phyloP scores from a whole-genome alignment of 2,113 vertebrate genomes.

The Rhineura floridana region DNA sequence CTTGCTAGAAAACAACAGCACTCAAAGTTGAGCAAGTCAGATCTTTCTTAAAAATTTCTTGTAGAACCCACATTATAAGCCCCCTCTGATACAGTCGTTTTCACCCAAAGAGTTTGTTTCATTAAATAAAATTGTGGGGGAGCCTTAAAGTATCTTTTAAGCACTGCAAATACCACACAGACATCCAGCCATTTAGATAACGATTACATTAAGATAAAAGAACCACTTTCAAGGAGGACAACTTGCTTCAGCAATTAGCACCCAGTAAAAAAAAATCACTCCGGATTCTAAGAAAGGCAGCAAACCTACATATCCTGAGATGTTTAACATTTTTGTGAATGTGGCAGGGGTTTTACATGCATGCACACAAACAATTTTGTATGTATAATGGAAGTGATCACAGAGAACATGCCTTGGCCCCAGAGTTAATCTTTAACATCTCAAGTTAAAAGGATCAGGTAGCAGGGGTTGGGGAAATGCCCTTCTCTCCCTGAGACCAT shows the following conservation, averaged over 20 bases:
- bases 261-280: not conserved
- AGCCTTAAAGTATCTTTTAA: conserved; percentile 39
- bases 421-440: not conserved
- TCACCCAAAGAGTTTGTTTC: conserved; percentile 62
- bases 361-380: too few species aligned
- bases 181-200: conserved; percentile 39
- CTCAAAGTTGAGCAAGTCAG: conserved; percentile 58
- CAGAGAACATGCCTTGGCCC: too few species aligned
- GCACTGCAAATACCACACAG: conserved; percentile 51
- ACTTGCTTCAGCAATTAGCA: not conserved
- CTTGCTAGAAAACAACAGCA: conserved; percentile 44
- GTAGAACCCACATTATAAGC: conserved; percentile 56
- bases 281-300: not conserved
- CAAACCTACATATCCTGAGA: not conserved
- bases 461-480: too few species aligned
- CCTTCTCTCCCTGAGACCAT: not conserved
- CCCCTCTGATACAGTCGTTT: conserved; percentile 47
- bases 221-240: not conserved
- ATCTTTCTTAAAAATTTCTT: conserved; percentile 35
- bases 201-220: conserved; percentile 25
- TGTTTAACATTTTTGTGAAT: not conserved
- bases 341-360: too few species aligned
- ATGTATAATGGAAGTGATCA: too few species aligned
- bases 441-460: not conserved
- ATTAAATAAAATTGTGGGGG: conserved; percentile 66